Evolutionary conservation across 2,888 invertebrate species (phyloP).

Genomic region (Tachina grossa): DNA sequence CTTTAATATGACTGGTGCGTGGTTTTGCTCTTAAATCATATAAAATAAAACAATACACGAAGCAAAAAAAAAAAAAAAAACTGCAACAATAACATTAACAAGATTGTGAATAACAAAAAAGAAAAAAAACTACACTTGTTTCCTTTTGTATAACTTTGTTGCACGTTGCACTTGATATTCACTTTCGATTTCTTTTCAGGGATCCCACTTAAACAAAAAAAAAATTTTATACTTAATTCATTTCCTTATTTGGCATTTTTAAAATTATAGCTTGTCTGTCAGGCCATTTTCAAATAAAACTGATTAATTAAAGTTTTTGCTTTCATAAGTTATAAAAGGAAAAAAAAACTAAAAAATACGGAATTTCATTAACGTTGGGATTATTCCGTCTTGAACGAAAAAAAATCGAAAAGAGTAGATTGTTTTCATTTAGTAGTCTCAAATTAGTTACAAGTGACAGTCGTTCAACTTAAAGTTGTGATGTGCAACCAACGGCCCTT

Average conservation of each 20-base stretch:
- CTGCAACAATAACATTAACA: constrained; percentile 15
- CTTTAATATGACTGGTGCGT: constrained; percentile 60
- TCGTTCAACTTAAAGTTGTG: constrained; percentile 19
- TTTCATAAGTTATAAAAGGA: constrained; percentile 33
- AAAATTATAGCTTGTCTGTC: constrained; percentile 53
- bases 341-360: constrained; percentile 1
- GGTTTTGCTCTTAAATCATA: constrained; percentile 58
- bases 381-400: constrained; percentile 4
- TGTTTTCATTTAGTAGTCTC: constrained; percentile 43
- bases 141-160: constrained; percentile 33
- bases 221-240: constrained; percentile 33
- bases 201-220: too few species aligned
- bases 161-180: constrained; percentile 68
- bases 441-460: constrained; percentile 56
- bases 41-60: background rate
- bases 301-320: constrained; percentile 57
- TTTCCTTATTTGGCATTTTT: constrained; percentile 59
- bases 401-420: constrained; percentile 3
- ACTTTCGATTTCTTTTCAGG: constrained; percentile 72
- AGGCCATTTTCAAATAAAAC: constrained; percentile 51
- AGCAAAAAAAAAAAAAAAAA: constrained; percentile 17
- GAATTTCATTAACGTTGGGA: constrained; percentile 31
- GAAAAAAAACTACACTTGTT: constrained; percentile 57
- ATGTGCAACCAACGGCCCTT: background rate
- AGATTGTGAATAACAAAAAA: constrained; percentile 6